Evolutionary conservation across 2,888 invertebrate genomes (phyloP), one percentile per base, ranked within the genome.

Genomic region (Cenopis cana): DNA sequence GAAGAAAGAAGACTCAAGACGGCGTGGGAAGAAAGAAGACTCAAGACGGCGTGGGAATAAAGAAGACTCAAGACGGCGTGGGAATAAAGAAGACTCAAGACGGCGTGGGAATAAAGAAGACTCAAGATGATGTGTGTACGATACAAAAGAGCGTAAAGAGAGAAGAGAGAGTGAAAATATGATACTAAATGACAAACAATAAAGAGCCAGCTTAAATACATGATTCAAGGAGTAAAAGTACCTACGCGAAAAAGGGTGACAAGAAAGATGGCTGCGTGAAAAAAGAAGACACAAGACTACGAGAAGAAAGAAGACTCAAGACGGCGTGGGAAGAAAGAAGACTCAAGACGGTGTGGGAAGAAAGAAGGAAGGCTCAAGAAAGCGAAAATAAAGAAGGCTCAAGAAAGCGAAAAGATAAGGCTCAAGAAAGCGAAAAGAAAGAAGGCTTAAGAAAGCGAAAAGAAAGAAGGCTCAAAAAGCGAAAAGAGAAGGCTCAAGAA

Each of bases 81-180:
- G 24, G 24, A 24, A 24, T 1, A 56, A 17, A 4, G 49, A 67
- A 66, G 17, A 57, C 29, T 49, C 49, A 33, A 56, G 52, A 52
- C 6, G 62, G 6, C 18, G 2, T 38, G 38, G n/a, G 46, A 38
- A 57, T 38, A 12, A 5, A 11, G 38, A 57, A 57, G 12, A 57
- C 38, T 18, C 24, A 24, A 24, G 4, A 24, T 3, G 24, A 24
- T 4, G 4, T 24, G 24, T 24, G 24, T n/a, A 24, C 24, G 4
- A 24, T 24, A 3, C 24, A 24, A 24, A 3, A 24, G 24, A 24
- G n/a, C n/a, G 24, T 24, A 1, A 4, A 3, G 24, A 24, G 1
- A 24, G 24, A 24, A n/a, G n/a, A 24, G 24, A 24, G 2, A 24
- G 1, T 24, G 4, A 24, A 24, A 24, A 24, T 4, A 24, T 24